Conservation (phyloP, 2,797 vertebrate species). For the Tadarida brasiliensis region DNA sequence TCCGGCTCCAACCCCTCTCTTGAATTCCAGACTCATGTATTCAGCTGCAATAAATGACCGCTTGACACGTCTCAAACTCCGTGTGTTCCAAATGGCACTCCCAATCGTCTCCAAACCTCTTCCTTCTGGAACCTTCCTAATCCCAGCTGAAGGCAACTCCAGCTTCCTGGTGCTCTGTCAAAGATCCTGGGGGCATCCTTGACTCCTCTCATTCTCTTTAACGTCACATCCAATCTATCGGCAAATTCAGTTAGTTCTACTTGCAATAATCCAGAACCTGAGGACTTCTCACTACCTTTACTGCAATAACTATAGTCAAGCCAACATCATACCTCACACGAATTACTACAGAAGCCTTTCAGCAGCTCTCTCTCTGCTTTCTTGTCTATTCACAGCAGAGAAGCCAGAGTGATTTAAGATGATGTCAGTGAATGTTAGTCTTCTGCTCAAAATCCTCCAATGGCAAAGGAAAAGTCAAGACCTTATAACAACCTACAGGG, state of each 20-base stretch:
- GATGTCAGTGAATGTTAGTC: neutral
- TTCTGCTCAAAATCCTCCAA: neutral
- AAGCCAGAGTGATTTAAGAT: neutral
- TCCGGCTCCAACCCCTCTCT: neutral
- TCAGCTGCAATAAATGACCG: neutral
- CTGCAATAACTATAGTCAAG: neutral
- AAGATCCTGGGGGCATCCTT: neutral
- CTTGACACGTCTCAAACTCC: neutral
- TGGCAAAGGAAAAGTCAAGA: neutral
- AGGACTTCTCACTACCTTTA: neutral
- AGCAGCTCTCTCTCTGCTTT: neutral
- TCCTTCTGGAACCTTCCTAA: neutral
- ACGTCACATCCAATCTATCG: neutral
- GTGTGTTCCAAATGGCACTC: neutral
- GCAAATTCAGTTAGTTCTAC: neutral
- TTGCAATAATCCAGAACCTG: neutral
- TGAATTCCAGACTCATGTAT: constrained; percentile 2
- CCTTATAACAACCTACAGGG: neutral
- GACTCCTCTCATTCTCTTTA: neutral
- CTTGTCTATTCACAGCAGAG: neutral
- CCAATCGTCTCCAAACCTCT: neutral
- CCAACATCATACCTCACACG: neutral
- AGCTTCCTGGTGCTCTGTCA: neutral
- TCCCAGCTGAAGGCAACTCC: neutral
- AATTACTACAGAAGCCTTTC: neutral